Base-by-base conservation (phyloP, 2,113 vertebrate species). In the Shinisaurus crocodilurus region DNA sequence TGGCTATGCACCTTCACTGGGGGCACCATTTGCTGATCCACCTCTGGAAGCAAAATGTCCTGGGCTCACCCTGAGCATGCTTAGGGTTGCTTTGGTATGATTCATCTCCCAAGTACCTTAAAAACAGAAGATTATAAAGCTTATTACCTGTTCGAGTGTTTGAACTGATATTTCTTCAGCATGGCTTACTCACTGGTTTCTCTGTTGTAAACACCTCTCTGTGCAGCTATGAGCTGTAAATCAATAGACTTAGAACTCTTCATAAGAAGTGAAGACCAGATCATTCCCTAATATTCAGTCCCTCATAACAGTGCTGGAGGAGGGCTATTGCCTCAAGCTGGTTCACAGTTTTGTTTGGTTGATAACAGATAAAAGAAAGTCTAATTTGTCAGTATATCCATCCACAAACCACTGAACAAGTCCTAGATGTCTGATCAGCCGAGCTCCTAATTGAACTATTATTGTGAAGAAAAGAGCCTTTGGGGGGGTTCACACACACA, bases 201-300 rank as follows among this genome's bases (percentile, higher is more conserved):
- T 65, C 29, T 20, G 7, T 40, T 27, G 54, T n/a, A 16, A 40
- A 29, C 48, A 54, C 1, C 27, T 25, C 27, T 74, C 16, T 10
- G 0, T 0, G 65, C n/a, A 88, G 89, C n/a, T 86, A 8, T 70
- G 34, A 63, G 77, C 92, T 88, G 37, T 40, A 87, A 76, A 57
- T 89, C 40, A 83, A 48, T 32, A 88, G 88, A 85, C 82, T 32
- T 3, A 60, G 5, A 1, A 65, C 13, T 63, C 23, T 93, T 93
- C 63, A 67, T 1, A 85, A 75, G 93, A 89, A 80, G 3, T 0
- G 6, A 29, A 45, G n/a, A 77, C 34, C 43, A 77, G 6, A 50
- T 90, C 1, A 0, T 15, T 40, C 18, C 40, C 18, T 80, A 25
- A 6, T 77, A 2, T 29, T 2, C 77, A 50, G 12, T 15, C 25